Conservation (phyloP, 1,140 invertebrate species). For the Hycleus cichorii region DNA sequence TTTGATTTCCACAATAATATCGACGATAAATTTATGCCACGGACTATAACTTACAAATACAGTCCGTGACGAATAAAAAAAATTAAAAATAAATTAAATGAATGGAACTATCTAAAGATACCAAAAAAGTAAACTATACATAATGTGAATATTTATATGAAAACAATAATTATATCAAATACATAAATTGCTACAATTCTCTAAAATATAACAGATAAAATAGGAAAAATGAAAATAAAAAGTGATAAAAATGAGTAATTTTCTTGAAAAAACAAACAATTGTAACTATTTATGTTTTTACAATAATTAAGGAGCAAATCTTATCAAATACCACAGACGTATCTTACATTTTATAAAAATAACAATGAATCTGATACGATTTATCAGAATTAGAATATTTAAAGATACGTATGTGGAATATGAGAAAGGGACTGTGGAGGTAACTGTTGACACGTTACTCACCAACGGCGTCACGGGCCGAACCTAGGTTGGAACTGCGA, state of each 20-base stretch:
- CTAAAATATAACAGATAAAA: not conserved
- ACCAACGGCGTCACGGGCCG: constrained; percentile 39
- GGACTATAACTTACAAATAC: constrained; percentile 42
- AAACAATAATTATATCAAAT: constrained; percentile 7
- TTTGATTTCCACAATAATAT: constrained; percentile 17
- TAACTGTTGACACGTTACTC: constrained; percentile 34
- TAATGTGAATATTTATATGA: not conserved
- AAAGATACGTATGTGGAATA: constrained; percentile 3
- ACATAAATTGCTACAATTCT: constrained; percentile 17
- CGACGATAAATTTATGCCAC: constrained; percentile 29
- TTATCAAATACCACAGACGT: constrained; percentile 8
- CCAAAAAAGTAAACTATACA: constrained; percentile 11
- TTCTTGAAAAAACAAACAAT: not conserved
- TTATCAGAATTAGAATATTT: not conserved
- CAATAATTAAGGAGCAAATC: constrained; percentile 8
- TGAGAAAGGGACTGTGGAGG: constrained; percentile 7
- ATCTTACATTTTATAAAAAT: not conserved
- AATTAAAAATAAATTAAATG: too few species aligned
- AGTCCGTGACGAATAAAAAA: constrained; percentile 22
- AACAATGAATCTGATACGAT: too few species aligned
- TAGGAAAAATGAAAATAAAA: constrained; percentile 3
- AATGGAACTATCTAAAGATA: constrained; percentile 18
- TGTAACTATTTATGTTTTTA: constrained; percentile 10
- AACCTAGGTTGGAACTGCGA: constrained; percentile 39
- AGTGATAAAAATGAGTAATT: too few species aligned